phyloP scores from a whole-genome alignment of 1,140 invertebrate species.

The Riptortus pedestris region DNA sequence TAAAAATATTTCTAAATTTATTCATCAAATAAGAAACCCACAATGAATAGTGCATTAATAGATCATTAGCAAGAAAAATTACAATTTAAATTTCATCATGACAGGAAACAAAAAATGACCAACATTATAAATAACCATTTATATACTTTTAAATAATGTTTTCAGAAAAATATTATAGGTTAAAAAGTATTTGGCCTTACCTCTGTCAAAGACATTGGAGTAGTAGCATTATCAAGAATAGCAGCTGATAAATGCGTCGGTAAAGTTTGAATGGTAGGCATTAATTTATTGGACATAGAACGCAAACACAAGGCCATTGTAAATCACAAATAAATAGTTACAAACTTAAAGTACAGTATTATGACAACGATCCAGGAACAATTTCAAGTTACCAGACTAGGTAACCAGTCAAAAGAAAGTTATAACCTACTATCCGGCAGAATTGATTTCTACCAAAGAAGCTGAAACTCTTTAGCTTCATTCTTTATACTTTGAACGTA shows the following conservation, averaged over 20 bases:
- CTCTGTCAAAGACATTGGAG: background rate
- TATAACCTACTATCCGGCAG: no score
- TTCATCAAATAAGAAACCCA: no score
- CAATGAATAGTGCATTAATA: no score
- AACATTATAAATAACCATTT: background rate
- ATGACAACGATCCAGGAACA: no score
- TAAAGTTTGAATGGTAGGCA: background rate
- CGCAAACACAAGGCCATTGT: slow-evolving; percentile 6
- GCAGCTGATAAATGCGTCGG: background rate
- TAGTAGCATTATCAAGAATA: background rate
- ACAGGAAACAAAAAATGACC: background rate
- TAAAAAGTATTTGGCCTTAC: background rate
- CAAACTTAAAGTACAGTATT: no score
- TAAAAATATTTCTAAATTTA: no score
- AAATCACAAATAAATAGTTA: no score
- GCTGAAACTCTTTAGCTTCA: no score
- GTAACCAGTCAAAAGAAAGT: no score
- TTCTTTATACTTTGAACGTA: no score
- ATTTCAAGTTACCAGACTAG: no score
- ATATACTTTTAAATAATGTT: background rate
- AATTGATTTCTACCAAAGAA: no score
- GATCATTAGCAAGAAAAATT: background rate
- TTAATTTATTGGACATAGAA: slow-evolving; percentile 2
- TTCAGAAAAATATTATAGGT: background rate
- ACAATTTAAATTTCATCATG: background rate